phyloP scores from a whole-genome alignment of 2,888 invertebrate species.

The Plutella xylostella region DNA sequence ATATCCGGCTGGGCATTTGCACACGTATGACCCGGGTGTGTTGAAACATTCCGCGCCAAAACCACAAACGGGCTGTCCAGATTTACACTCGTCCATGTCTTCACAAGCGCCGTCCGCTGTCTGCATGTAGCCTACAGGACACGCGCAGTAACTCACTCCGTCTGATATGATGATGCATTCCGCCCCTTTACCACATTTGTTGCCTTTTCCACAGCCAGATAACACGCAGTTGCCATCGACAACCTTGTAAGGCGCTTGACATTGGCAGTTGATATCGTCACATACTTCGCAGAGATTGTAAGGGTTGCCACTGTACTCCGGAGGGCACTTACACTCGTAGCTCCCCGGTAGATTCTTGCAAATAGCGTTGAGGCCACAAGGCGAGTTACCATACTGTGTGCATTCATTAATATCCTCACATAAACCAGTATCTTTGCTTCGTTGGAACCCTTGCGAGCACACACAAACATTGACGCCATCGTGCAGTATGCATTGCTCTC shows the following conservation, averaged over 20 bases:
- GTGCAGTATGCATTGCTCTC: conserved; percentile 88
- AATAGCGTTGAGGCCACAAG: conserved; percentile 89
- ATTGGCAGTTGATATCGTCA: conserved; percentile 84
- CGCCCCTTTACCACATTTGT: conserved; percentile 86
- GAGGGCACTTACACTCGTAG: conserved; percentile 92
- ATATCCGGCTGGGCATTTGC: conserved; percentile 85
- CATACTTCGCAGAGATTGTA: conserved; percentile 89
- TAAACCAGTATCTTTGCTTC: conserved; percentile 77
- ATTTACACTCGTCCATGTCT: conserved; percentile 87
- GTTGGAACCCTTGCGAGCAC: conserved; percentile 88
- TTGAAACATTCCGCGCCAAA: conserved; percentile 91
- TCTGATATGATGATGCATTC: conserved; percentile 92
- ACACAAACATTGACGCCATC: conserved; percentile 88
- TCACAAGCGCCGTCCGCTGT: conserved; percentile 83
- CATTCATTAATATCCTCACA: conserved; percentile 92
- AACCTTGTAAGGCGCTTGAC: conserved; percentile 88
- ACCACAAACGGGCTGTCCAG: conserved; percentile 82
- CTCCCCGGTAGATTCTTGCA: conserved; percentile 94
- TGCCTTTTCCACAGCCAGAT: conserved; percentile 84
- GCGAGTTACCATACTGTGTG: conserved; percentile 78
- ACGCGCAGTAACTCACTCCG: conserved; percentile 92
- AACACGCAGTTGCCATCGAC: conserved; percentile 86
- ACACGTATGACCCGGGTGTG: conserved; percentile 80
- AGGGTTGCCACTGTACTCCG: conserved; percentile 91
- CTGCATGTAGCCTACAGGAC: conserved; percentile 87